Conservation (phyloP, 2,113 vertebrate species). For the Podilymbus podiceps region DNA sequence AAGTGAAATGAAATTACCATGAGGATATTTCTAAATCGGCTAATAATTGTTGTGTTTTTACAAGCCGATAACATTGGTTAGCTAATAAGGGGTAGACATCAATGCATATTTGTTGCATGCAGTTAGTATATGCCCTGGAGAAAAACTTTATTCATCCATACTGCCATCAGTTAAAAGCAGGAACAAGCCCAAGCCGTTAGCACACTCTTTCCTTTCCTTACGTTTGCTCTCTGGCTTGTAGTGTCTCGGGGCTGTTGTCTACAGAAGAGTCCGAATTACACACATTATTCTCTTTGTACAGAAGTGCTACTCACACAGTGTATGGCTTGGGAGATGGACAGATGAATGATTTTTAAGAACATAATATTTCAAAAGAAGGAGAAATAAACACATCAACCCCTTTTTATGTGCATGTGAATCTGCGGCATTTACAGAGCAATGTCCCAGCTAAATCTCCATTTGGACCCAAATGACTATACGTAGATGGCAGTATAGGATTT, state of each 20-base stretch:
- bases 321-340: neutral
- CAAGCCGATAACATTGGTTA: neutral
- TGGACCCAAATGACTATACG: neutral
- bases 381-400: neutral
- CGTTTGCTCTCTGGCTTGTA: neutral
- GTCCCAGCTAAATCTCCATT: neutral
- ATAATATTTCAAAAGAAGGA: neutral
- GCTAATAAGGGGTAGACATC: slow-evolving; percentile 15
- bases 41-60: slow-evolving; percentile 67
- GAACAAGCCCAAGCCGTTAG: neutral
- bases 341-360: neutral
- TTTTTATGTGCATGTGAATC: neutral
- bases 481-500: neutral
- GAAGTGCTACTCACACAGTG: neutral
- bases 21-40: slow-evolving; percentile 60
- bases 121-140: slow-evolving; percentile 33
- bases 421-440: neutral
- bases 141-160: neutral
- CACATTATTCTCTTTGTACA: neutral
- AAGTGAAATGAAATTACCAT: slow-evolving; percentile 65
- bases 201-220: neutral
- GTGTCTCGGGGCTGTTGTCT: neutral
- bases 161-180: neutral
- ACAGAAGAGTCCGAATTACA: neutral
- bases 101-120: slow-evolving; percentile 11